Evolutionary conservation across 35 echinoderm and acorn worm species (phyloP), one percentile per base, ranked within the genome.

Genomic region (Eucidaris tribuloides): DNA sequence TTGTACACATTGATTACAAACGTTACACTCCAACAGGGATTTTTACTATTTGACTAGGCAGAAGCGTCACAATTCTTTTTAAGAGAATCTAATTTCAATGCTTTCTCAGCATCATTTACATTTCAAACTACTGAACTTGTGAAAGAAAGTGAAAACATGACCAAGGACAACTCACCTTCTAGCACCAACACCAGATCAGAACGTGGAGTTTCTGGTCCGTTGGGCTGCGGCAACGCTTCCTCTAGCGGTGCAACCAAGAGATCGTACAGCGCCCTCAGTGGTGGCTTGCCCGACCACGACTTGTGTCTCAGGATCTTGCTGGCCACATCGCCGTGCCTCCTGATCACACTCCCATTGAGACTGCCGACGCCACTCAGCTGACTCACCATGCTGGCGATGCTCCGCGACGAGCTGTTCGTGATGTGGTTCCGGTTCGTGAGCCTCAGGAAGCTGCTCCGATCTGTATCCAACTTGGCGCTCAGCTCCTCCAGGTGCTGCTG

Each of bases 161-260:
- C 55, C 17, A 18, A 7, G 1, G 27, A 6, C 13, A 24, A 42
- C 92, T 62, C 68, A 99, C 96, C 96, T 93, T 99, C 90, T 65
- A 99, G 62, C 49, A 99, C 96, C 31, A 99, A 71, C 0, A 99
- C 91, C 36, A 99, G 31, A 71, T 99, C 91, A 44, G 80, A 70
- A 37, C 83, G 62, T 54, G 86, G 82, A 1, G 85, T 89, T 20
- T 88, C 82, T n/a, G 70, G 71, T 19, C 76, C 72, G 46, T 99
- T 83, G 20, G 83, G 78, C 36, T 93, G 43, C 35, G 62, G 78
- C 2, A 99, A 60, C 15, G 68, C 76, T 56, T 99, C 91, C 50
- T 99, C 91, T 70, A 99, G 83, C 2, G 96, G 96, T 42, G 86
- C 86, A 63, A 99, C 90, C 65, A 99, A 62, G n/a, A 99, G 62